Base-by-base conservation (phyloP, 2,113 vertebrate genomes). In the Gymnogyps californianus region DNA sequence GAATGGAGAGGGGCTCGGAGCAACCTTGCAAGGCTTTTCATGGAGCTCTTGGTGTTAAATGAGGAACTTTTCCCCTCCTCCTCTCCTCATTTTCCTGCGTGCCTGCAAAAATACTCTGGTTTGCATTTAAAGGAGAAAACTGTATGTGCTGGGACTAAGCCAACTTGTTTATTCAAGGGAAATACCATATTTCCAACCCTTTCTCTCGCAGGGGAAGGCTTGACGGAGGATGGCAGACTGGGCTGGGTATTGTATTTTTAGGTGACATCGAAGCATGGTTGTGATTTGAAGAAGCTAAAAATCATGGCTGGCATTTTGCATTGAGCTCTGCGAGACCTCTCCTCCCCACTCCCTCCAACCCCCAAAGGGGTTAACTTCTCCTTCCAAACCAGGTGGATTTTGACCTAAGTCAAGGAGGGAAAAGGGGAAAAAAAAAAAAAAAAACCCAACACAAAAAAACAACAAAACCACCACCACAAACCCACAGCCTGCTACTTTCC, bases 51-150 rank as follows among this genome's bases (percentile, higher is more conserved):
- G 96, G 77, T 97, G 93, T 93, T 96, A 95, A 90, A 90, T 54
- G 62, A 94, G 89, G 79, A 96, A 75, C 84, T 71, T 91, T 93
- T 77, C 88, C 89, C 93, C 97, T 96, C 96, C 97, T 96, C 91
- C 97, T 97, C 93, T 78, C 69, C 71, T 96, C 79, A 6, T 67
- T 97, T 96, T 88, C 91, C 87, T 91, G 69, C 75, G 17, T 93
- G 65, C 86, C 49, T 95, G 97, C 88, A 89, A 94, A 96, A 96
- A 78, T 72, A 93, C 95, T 87, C 94, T 87, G 90, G 59, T 90
- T 97, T 95, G 87, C 80, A 89, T 96, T 94, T 96, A 93, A 94
- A 96, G 90, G 95, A 85, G 94, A 90, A 96, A 95, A 79, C 65
- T 87, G 5, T 85, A 86, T 88, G 71, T 65, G 89, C 93, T 97